Evolutionary conservation across 1,140 invertebrate genomes (phyloP), one percentile per base, ranked within the genome.

Genomic region (Geopemphigus sp.): DNA sequence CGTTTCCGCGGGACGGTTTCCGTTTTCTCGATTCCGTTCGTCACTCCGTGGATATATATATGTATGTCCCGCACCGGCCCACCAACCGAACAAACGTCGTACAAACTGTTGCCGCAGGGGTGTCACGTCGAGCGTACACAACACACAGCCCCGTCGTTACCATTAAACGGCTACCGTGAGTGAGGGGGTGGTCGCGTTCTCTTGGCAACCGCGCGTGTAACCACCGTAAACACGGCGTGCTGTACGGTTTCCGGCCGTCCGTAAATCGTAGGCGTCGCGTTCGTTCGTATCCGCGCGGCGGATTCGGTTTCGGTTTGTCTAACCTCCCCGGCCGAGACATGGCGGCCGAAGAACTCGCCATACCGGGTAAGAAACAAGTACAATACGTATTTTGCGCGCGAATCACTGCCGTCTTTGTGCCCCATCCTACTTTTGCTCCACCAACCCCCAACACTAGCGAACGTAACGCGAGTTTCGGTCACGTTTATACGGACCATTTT

Each of bases 151-250:
- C n/a, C n/a, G n/a, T n/a, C n/a, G n/a, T n/a, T n/a, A n/a, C n/a
- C n/a, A n/a, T n/a, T n/a, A n/a, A n/a, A n/a, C n/a, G n/a, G n/a
- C n/a, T n/a, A n/a, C n/a, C n/a, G n/a, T n/a, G n/a, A n/a, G n/a
- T n/a, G n/a, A 3, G 54, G 53, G 12, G 17, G 54, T n/a, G 29
- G 22, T 53, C 50, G 54, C 11, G 50, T 63, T 78, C 57, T 10
- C 74, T 26, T 61, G 74, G 74, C 74, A 63, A 78, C 74, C 74
- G 63, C 56, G 74, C 61, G 74, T 76, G 74, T 78, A 78, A 78
- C 74, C 24, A 78, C 74, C 74, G 74, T 63, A 78, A 78, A 78
- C 74, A 78, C 22, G 24, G 29, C 47, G 74, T 63, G 39, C 74
- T 47, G 56, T 63, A 17, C 15, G 39, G n/a, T 47, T 57, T 6